Conservation (phyloP, 2,113 vertebrate genomes). For the Sterna hirundo region DNA sequence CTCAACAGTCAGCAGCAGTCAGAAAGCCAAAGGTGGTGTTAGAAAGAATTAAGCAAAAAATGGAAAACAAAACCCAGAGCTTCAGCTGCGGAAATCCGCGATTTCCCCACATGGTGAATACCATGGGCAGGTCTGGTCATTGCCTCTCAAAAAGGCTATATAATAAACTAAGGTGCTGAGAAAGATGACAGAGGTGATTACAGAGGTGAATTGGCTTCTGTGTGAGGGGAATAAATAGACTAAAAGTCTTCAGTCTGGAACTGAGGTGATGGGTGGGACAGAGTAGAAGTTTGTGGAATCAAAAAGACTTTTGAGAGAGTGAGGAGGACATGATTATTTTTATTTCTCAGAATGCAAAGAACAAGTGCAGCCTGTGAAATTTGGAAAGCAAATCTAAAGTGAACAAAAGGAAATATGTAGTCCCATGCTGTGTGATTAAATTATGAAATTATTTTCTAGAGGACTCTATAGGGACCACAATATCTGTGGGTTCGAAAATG, state of each 20-base stretch:
- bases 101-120: not conserved
- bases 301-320: not conserved
- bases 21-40: slow-evolving; percentile 1
- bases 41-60: not conserved
- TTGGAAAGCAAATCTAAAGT: not conserved
- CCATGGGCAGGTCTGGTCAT: not conserved
- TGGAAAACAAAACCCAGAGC: not conserved
- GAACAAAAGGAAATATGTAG: not conserved
- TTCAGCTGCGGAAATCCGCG: not conserved
- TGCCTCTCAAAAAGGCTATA: not conserved
- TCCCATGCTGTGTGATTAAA: not conserved
- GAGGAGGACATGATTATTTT: not conserved
- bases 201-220: not conserved
- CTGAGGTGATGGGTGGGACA: not conserved
- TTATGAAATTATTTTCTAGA: not conserved
- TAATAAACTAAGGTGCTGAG: not conserved
- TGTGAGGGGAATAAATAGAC: not conserved
- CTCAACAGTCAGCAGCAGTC: not conserved
- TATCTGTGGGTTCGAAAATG: not conserved
- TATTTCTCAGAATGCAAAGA: not conserved
- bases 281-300: not conserved
- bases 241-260: not conserved
- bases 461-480: not conserved
- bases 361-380: not conserved
- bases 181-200: not conserved